Percentiles rank a stretch among this genome's conserved stretches.
phyloP scores from a whole-genome alignment of 2,113 vertebrate species.

The Australoheros scitulus region DNA sequence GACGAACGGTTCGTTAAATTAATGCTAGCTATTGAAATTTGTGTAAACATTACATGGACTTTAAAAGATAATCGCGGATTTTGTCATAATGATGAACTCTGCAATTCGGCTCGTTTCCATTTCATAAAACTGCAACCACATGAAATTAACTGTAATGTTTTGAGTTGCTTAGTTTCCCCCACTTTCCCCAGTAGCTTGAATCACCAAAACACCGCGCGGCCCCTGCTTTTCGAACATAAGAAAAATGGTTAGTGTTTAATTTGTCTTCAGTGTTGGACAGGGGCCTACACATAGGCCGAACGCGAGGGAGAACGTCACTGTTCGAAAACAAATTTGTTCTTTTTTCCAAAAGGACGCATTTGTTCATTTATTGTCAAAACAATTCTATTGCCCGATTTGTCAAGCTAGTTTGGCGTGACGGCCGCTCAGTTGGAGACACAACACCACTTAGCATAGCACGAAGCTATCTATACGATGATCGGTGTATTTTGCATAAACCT shows the following conservation, averaged over 20 bases:
- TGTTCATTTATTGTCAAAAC: neutral
- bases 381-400: neutral
- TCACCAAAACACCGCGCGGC: slow-evolving; percentile 65
- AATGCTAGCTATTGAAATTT: slow-evolving; percentile 1
- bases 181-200: neutral
- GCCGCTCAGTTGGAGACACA: neutral
- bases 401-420: slow-evolving; percentile 20
- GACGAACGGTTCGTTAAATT: neutral
- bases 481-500: slow-evolving; percentile 5
- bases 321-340: accelerated
- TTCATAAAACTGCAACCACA: neutral
- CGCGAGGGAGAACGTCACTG: accelerated
- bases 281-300: slow-evolving; percentile 19
- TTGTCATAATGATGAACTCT: neutral
- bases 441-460: slow-evolving; percentile 54
- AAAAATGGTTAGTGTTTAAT: neutral
- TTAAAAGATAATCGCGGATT: accelerated
- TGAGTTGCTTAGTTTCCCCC: neutral
- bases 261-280: neutral
- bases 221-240: slow-evolving; percentile 8
- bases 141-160: neutral
- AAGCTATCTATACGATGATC: slow-evolving; percentile 47
- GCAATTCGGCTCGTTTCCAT: slow-evolving; percentile 25
- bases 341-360: accelerated
- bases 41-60: accelerated